Evolutionary conservation across 2,797 vertebrate genomes (phyloP), one percentile per base, ranked within the genome.

Genomic region (Molossus alvarezi): DNA sequence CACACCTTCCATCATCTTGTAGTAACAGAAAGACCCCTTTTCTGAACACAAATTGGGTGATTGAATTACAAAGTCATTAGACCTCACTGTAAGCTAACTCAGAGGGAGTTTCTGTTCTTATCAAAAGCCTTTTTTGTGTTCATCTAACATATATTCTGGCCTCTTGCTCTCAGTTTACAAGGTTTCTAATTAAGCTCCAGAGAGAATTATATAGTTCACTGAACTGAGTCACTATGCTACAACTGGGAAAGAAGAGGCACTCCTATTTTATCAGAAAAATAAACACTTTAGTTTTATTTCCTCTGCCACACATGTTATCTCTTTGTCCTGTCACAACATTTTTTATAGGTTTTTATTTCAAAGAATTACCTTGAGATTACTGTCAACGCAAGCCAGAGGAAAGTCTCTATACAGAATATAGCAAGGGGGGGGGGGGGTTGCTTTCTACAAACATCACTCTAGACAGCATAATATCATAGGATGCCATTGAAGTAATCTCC

Each of bases 311-410:
- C 64, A 75, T 77, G 80, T 85, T 96, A 89, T 97, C 94, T 95
- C 91, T 97, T 90, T 88, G 76, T 91, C 81, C 80, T 96, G 84
- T 97, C 94, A 95, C 86, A 89, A 94, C 76, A 71, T 94, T 97
- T 97, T 97, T 94, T 96, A 96, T 91, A 96, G 87, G 76, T 91
- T 98, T 97, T 97, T 95, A 97, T 97, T 96, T 97, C 97, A 96
- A 94, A 97, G 80, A 90, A 97, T 97, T 97, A 97, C 94, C 92
- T 97, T 75, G 91, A 94, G 96, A 97, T 97, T 94, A 94, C 64
- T 94, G 95, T 95, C 92, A 95, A 76, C 33, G 87, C 91, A 83
- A 97, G 80, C 72, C 88, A 94, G 62, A 86, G 82, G 80, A 87
- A 95, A 88, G 62, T 95, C 80, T 91, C 86, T 65, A 88, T 90